Evolutionary conservation across 2,113 vertebrate species (phyloP).

Genomic region (Lanius ludovicianus): DNA sequence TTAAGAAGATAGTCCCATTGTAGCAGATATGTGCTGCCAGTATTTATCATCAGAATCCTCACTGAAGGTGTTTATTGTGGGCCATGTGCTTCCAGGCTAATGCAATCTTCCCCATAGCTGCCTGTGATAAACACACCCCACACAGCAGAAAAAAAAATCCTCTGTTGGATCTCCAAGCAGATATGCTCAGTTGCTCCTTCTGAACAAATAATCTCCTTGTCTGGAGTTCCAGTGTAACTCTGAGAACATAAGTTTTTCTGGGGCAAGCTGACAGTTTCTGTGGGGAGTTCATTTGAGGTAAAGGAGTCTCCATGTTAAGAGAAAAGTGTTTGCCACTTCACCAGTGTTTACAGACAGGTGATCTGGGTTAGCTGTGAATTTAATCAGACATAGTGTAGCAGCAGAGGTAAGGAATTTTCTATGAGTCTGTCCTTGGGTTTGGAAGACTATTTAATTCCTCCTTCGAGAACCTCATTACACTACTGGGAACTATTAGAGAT

Average conservation of each 20-base stretch:
- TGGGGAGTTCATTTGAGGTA: not conserved
- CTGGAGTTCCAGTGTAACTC: not conserved
- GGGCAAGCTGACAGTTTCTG: not conserved
- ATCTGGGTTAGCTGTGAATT: not conserved
- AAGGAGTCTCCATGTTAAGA: not conserved
- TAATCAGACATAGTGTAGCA: not conserved
- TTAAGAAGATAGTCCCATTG: slow-evolving; percentile 38
- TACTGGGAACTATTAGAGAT: not conserved
- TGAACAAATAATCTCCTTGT: not conserved
- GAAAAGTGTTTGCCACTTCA: not conserved
- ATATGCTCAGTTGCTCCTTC: not conserved
- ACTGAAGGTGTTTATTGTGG: not conserved
- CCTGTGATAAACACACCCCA: not conserved
- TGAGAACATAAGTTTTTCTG: not conserved
- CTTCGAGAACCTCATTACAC: not conserved
- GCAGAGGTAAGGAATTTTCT: not conserved
- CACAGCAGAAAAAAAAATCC: not conserved
- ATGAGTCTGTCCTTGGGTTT: not conserved
- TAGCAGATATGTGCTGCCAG: slow-evolving; percentile 25
- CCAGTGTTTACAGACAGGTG: not conserved
- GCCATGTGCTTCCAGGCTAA: not conserved
- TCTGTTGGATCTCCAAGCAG: not conserved
- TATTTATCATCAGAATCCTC: not conserved
- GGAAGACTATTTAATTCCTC: not conserved
- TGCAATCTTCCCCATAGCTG: not conserved